Evolutionary conservation across 92 coral and sea anemone species (phyloP), one percentile per base, ranked within the genome.

Genomic region (Porites cylindrica): DNA sequence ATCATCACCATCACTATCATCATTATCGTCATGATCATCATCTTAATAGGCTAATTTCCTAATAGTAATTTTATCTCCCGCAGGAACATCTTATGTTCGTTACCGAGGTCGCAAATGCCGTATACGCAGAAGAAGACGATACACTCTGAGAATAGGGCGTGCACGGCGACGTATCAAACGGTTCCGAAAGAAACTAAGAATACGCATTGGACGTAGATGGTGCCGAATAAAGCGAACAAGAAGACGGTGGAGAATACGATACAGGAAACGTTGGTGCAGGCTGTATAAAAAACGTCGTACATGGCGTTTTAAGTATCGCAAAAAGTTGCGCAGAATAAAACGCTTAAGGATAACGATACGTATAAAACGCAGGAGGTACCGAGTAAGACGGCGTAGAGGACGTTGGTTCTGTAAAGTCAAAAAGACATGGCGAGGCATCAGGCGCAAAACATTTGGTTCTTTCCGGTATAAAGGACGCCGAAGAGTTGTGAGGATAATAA

Each of bases 241-340:
- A 7, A 54, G 79, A 10, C 16, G 54, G 72, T 82, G 86, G 86
- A 71, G 19, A 12, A 79, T 43, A 43, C 86, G 79, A 8, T n/a
- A 72, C 38, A 20, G 56, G 21, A 20, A 51, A 60, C 65, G 79
- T 14, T 26, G 68, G 78, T 64, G 79, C 79, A 38, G n/a, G 4
- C 70, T 82, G 23, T 32, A 7, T 13, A 72, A 61, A 72, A 58
- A 70, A 8, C n/a, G 79, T 10, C n/a, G 70, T 9, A 14, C 14
- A 18, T 82, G 86, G 86, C 18, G 16, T 20, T 71, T 58, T 79
- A 19, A 11, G 29, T 6, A 5, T 4, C 10, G 63, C 18, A 26
- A 52, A 4, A 62, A 64, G 50, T 51, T 17, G 63, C 13, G 1
- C 24, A 9, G 81, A 1, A 12, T 83, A 4, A 51, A 61, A n/a